Evolutionary conservation across 2,797 vertebrate species (phyloP).

Genomic region (Gorsachius magnificus): DNA sequence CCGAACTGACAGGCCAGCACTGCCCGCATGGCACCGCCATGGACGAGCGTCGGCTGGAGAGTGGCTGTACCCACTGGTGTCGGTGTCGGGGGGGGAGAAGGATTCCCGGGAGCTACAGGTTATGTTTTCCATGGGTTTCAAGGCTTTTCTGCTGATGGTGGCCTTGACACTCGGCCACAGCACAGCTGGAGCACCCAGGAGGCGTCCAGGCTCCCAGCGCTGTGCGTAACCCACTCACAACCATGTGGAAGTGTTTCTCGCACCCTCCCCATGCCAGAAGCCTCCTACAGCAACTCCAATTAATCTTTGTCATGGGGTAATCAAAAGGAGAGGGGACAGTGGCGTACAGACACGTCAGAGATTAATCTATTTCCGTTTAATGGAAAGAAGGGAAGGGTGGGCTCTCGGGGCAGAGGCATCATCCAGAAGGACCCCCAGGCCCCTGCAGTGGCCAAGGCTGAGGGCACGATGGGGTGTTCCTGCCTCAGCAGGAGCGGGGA

Average conservation of each 20-base stretch:
- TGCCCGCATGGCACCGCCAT: fast-evolving
- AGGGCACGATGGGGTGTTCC: background rate
- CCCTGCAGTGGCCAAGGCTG: fast-evolving
- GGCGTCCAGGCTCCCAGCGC: fast-evolving
- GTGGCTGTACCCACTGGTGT: background rate
- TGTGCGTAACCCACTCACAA: background rate
- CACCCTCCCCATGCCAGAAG: background rate
- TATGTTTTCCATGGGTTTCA: background rate
- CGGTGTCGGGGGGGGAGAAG: background rate
- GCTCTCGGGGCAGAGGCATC: background rate
- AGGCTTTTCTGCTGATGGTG: background rate
- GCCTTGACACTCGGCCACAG: fast-evolving
- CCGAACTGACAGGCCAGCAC: fast-evolving
- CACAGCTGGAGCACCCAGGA: background rate
- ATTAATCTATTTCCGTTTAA: conserved; percentile 84
- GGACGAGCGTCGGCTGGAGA: background rate
- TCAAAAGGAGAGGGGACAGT: conserved; percentile 78
- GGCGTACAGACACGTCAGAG: conserved; percentile 81
- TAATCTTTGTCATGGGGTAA: conserved; percentile 84
- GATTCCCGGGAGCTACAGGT: background rate
- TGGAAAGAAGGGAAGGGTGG: conserved; percentile 50
- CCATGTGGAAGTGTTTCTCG: fast-evolving
- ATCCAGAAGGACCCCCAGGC: background rate
- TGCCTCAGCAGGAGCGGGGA: background rate
- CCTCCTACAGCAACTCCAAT: conserved; percentile 76